Evolutionary conservation across 1,140 invertebrate species (phyloP), one percentile per base, ranked within the genome.

Genomic region (Nasonia longicornis): DNA sequence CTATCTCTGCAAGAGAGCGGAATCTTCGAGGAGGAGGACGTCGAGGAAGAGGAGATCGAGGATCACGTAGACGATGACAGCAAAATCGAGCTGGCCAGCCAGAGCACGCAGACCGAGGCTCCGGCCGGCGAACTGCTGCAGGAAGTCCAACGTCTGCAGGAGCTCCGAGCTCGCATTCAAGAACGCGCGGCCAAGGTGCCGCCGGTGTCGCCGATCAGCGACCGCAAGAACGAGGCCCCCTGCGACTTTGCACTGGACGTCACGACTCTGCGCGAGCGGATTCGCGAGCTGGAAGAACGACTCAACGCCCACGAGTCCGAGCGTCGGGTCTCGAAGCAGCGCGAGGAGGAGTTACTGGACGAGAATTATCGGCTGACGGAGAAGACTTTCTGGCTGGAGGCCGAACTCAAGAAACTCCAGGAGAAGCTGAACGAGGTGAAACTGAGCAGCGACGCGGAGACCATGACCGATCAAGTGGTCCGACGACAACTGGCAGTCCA

Each of bases 1-100:
- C 80, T 90, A 20, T 89, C 88, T 4, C 83, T 92, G 6, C 91
- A 92, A 85, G 92, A 92, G 83, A 92, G 91, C 80, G 92, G 92
- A 12, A 92, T 92, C 73, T 92, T 92, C 82, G 91, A 92, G 8
- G 88, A 86, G 7, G 86, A 87, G 0, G 87, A 87, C 2, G 84
- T 84, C 0, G 86, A 83, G 20, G 85, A 83, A 12, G 80, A 83
- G 63, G 87, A 87, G 14, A 79, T 89, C 88, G 7, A 82, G 92
- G 6, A 91, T 92, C 85, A 91, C 92, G 82, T 92, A 91, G 81
- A 91, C 91, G 10, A 92, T 92, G 20, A 90, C 26, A n/a, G 80
- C 82, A 29, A 82, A 87, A 12, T 90, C 89, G 74, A 63, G 87
- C 2, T 63, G 1, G 10, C 29, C 20, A 87, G 48, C 22, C 52